Conservation (phyloP, 2,888 invertebrate genomes). For the Meloe dianella region DNA sequence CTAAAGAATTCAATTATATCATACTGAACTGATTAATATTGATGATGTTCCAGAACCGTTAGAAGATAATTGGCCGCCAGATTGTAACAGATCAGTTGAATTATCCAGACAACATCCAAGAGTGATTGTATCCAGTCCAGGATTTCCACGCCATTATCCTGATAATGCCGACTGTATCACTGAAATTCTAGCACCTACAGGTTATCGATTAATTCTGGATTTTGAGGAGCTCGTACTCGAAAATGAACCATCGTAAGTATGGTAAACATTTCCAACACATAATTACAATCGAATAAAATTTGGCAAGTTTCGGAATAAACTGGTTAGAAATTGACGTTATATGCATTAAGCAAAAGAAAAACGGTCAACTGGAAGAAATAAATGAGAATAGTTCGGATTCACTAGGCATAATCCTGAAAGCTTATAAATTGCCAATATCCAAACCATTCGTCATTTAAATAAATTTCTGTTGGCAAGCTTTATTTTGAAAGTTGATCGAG, state of each 20-base stretch:
- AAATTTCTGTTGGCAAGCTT: background rate
- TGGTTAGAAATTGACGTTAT: background rate
- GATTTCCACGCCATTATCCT: conserved; percentile 79
- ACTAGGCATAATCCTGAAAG: background rate
- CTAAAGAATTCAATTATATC: background rate
- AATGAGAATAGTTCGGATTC: background rate
- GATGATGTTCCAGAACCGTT: conserved; percentile 56
- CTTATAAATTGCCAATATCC: conserved; percentile 10
- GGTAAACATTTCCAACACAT: background rate
- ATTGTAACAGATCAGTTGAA: conserved; percentile 73
- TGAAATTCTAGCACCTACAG: conserved; percentile 70
- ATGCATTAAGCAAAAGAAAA: background rate
- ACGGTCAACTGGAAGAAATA: background rate
- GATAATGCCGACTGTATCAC: conserved; percentile 78
- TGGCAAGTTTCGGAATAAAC: too few relatives aligned
- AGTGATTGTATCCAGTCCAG: conserved; percentile 77
- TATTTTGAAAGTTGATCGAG: conserved; percentile 8
- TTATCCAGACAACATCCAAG: conserved; percentile 71
- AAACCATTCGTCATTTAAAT: conserved; percentile 11
- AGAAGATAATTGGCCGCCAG: conserved; percentile 60
- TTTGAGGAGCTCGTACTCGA: conserved; percentile 81
- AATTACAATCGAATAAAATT: too few relatives aligned
- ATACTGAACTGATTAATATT: background rate
- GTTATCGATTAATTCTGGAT: conserved; percentile 73
- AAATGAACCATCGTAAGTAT: conserved; percentile 75